Evolutionary conservation across 92 coral and sea anemone genomes (phyloP), one percentile per base, ranked within the genome.

Genomic region (Meandrina meandrites): DNA sequence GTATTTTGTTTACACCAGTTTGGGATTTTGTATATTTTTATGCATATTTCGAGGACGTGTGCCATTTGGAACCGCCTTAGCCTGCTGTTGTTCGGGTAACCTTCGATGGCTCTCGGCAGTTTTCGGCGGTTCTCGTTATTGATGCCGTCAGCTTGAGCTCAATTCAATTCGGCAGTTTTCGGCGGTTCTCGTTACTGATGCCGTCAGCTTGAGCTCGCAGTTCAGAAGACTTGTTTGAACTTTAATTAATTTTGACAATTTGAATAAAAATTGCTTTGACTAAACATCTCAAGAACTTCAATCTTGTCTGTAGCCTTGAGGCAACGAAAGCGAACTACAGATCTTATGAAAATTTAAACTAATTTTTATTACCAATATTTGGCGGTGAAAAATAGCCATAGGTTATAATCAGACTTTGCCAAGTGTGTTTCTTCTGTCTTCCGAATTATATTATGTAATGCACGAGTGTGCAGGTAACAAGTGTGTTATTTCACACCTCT

Each of bases 401-500:
- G 21, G 64, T 62, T 10, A 17, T 81, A 13, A 9, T 45, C 51
- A 5, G 64, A 68, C 15, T 50, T 82, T 70, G 19, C 14, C 24
- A 24, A 62, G 17, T 14, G 42, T 42, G 21, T 67, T 34, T 37
- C 13, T 24, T 72, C 48, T 51, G 0, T 18, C 11, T 70, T 66
- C 48, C 54, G 56, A 58, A 58, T 58, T 80, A 22, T 32, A 51
- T 53, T 16, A 45, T 36, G 74, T 66, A 75, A 84, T 36, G 42
- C 73, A 34, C 42, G 76, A 13, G 18, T 45, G 47, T 58, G 75
- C 51, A 21, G 42, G 73, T 40, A 74, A 84, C 48, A 62, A 75
- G 81, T 75, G 73, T 57, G 58, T 86, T 85, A 82, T 82, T 87
- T 87, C 82, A 83, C 93, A 83, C 91, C 53, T 79, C 86, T 69